phyloP scores from a whole-genome alignment of 2,888 invertebrate species.

The Monopis laevigella region DNA sequence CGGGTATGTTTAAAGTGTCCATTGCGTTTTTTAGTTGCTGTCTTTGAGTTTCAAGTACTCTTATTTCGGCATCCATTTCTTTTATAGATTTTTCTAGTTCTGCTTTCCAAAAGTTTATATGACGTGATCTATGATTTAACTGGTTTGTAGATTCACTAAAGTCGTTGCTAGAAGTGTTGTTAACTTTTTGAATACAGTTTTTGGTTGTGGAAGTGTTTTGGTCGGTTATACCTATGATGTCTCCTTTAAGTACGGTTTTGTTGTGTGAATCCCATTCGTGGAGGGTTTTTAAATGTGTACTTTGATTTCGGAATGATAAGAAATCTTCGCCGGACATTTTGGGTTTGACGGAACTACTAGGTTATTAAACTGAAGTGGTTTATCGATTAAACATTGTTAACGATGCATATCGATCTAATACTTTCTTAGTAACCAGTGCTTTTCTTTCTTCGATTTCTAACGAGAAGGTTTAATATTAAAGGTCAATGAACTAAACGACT shows the following conservation, averaged over 20 bases:
- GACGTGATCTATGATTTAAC: conserved; percentile 42
- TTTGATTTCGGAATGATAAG: conserved; percentile 42
- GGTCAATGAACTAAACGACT: too few relatives aligned
- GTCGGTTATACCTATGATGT: conserved; percentile 32
- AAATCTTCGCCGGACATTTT: conserved; percentile 41
- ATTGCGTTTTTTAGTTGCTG: conserved; percentile 58
- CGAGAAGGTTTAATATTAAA: too few relatives aligned
- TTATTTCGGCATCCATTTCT: conserved; percentile 52
- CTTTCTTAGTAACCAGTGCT: too few relatives aligned
- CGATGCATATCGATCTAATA: too few relatives aligned
- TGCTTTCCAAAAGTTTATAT: conserved; percentile 56
- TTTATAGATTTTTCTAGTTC: conserved; percentile 50
- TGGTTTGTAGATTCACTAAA: conserved; percentile 52
- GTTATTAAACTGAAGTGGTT: too few relatives aligned
- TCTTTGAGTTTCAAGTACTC: conserved; percentile 38
- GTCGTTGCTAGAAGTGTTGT: conserved; percentile 48
- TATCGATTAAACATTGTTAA: too few relatives aligned
- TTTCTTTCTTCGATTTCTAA: too few relatives aligned
- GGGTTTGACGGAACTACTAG: background rate
- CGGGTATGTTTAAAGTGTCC: conserved; percentile 40
- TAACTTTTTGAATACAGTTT: conserved; percentile 54
- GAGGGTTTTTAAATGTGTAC: conserved; percentile 37
- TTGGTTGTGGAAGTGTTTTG: conserved; percentile 50
- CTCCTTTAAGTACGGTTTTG: conserved; percentile 42
- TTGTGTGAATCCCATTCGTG: conserved; percentile 51